Conservation (phyloP, 2,113 vertebrate species). For the Eira barbara region DNA sequence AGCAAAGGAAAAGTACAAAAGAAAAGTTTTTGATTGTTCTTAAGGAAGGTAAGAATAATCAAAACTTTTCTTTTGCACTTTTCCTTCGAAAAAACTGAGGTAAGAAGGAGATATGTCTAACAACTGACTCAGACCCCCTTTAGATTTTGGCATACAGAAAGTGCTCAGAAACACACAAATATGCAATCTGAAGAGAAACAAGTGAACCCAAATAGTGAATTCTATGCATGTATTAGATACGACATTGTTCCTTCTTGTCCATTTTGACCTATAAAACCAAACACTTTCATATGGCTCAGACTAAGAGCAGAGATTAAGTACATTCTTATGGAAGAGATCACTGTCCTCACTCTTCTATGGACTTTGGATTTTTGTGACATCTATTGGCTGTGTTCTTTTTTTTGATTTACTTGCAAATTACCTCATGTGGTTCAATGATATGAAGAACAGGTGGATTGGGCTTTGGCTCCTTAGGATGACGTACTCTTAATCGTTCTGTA, state of each 20-base stretch:
- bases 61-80: background rate
- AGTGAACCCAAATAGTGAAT: background rate
- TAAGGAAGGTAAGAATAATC: background rate
- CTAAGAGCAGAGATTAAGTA: background rate
- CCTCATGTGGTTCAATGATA: constrained; percentile 98
- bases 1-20: constrained; percentile 1
- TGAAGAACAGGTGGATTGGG: constrained; percentile 92
- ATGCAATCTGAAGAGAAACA: background rate
- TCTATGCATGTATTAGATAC: background rate
- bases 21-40: background rate
- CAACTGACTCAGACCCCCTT: background rate
- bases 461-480: constrained; percentile 94
- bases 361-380: background rate
- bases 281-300: background rate
- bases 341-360: constrained; percentile 44
- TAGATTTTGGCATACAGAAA: background rate
- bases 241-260: background rate
- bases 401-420: constrained; percentile 55
- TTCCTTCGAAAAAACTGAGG: constrained; percentile 10
- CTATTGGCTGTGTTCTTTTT: background rate
- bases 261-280: background rate
- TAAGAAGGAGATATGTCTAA: background rate
- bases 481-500: constrained; percentile 93
- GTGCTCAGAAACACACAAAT: background rate
- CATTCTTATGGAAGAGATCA: background rate